Base-by-base conservation (phyloP, 1,140 invertebrate species). In the Dermatophagoides farinae region DNA sequence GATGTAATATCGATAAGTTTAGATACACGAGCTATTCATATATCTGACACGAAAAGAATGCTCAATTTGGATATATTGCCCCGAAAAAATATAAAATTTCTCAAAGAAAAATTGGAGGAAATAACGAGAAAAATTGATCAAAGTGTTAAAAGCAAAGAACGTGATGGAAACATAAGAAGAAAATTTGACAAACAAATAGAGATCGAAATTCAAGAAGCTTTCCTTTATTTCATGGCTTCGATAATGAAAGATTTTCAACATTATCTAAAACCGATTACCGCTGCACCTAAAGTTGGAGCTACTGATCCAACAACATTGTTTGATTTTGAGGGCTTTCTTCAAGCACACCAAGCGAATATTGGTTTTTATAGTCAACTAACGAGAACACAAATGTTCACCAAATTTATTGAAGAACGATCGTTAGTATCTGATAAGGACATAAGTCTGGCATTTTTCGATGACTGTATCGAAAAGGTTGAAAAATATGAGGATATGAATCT, bases 1-100 rank as follows among this genome's bases (percentile, higher is more conserved):
- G 95, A 98, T 75, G 91, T 99, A 1, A 92, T 86, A 53, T 98
- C 93, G 74, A 84, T 99, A 22, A 95, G 98, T 79, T 76, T 99
- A 66, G 95, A 99, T 70, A 98, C 96, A 9, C 92, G 92, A 69
- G 91, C 89, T 65, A 77, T 81, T 23, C 71, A 64, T 46, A 65
- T 75, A 81, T 85, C 87, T 68, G 90, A 95, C 68, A 83, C 88
- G 61, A 91, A 90, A 69, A 80, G 81, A 64, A 77, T 82, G 69
- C 77, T 93, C 60, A 85, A 79, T 51, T 74, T 79, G 0, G 93
- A 93, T 74, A 67, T 93, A 22, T 73, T 96, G 65, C 90, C 91
- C 6, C 95, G 93, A 68, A 69, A 71, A 70, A 80, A 90, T 50
- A 80, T 83, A 0, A 79, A 87, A 62, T 76, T 81, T 51, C 72